Evolutionary conservation across 2,888 invertebrate genomes (phyloP), one percentile per base, ranked within the genome.

Genomic region (Meloe dianella): DNA sequence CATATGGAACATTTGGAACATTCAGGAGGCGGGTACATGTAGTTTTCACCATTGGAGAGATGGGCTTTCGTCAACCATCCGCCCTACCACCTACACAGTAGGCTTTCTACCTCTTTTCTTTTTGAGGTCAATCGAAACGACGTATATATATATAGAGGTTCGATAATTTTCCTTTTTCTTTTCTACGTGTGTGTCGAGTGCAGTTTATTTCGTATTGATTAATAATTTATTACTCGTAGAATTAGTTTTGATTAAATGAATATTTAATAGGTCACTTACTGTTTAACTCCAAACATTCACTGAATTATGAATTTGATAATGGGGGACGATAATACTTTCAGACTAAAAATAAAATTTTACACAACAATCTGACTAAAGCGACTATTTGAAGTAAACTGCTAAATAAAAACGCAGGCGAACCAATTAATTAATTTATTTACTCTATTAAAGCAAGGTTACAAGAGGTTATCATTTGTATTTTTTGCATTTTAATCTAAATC

Each of bases 81-180:
- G 77, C 73, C 74, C 73, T 65, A 58, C 65, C 68, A 70, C 75
- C 74, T 74, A 76, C 78, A 65, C 73, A 68, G 41, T 60, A 51
- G 24, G 12, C 22, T 51, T 51, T 12, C 12, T 22, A 1, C 3
- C 22, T 20, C 17, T 41, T 10, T 14, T 35, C 1, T 20, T 47
- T 6, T 20, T 47, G 1, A 51, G 51, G 51, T 51, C 51, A 51
- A 22, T 20, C 20, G 6, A 51, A 51, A 51, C 24, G 51, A 51
- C 51, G 51, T 51, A 51, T n/a, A n/a, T n/a, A n/a, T n/a, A n/a
- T n/a, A n/a, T n/a, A 1, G 10, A 9, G 7, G 47, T 51, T 51
- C 51, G 22, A 51, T 51, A 20, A 47, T 47, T 47, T 47, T 20
- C 20, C 47, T 6, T 47, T 47, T 20, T 20, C 7, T 47, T 12